Evolutionary conservation across 2,888 invertebrate genomes (phyloP).

Genomic region (Aspidiotus destructor): DNA sequence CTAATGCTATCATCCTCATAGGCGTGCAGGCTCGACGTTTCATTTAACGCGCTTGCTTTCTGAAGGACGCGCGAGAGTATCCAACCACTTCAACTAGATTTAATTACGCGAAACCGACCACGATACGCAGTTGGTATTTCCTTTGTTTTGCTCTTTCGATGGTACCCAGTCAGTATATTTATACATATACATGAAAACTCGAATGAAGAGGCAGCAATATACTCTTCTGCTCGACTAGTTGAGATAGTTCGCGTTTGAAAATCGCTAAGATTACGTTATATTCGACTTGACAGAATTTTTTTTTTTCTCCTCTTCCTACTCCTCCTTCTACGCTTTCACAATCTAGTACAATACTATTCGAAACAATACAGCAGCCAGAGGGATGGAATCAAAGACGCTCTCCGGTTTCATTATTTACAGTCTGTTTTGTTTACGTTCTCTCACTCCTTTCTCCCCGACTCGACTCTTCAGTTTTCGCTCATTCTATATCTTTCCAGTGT

Average conservation of each 20-base stretch:
- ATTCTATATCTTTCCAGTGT: neutral
- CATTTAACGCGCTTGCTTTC: neutral
- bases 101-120: conserved; percentile 1
- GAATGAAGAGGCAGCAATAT: neutral
- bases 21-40: neutral
- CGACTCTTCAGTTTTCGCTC: too few relatives aligned
- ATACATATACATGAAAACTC: neutral
- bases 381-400: conserved; percentile 2
- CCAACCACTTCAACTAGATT: neutral
- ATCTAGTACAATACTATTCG: neutral
- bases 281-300: conserved; percentile 2
- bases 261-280: neutral
- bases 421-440: conserved; percentile 3
- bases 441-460: too few relatives aligned
- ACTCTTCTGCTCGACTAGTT: neutral
- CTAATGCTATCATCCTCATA: neutral
- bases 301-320: neutral
- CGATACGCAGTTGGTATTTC: neutral
- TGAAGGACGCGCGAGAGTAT: neutral
- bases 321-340: too few relatives aligned
- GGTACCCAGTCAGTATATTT: neutral
- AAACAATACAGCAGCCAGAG: neutral
- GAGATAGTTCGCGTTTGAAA: neutral
- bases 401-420: conserved; percentile 2
- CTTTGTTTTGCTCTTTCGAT: neutral